Conservation (phyloP, 2,797 vertebrate genomes). For the Numenius phaeopus region DNA sequence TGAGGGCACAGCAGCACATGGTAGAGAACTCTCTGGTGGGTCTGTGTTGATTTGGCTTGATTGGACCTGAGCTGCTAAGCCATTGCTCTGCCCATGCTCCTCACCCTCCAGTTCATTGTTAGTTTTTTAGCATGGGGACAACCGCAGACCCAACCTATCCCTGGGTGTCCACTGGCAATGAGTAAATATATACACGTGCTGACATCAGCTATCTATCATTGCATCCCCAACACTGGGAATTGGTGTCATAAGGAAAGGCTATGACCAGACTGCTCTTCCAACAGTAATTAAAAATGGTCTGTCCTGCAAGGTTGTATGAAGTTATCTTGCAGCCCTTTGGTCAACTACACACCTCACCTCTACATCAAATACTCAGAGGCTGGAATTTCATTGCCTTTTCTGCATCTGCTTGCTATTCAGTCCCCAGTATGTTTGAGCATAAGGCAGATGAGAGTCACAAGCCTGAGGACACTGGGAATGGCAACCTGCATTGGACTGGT, state of each 20-base stretch:
- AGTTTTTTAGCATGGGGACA: neutral
- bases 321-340: neutral
- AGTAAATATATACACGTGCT: neutral
- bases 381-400: neutral
- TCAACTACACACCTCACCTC: neutral
- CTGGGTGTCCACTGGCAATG: neutral
- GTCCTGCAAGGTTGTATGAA: neutral
- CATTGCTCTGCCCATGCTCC: neutral
- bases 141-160: neutral
- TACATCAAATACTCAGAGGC: neutral
- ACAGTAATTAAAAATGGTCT: neutral
- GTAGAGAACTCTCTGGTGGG: neutral
- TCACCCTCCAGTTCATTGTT: neutral
- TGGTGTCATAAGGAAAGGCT: neutral
- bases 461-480: neutral
- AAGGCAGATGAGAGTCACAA: neutral
- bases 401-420: neutral
- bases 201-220: neutral
- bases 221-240: accelerated
- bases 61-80: neutral
- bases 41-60: neutral
- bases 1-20: neutral
- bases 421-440: neutral
- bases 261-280: neutral
- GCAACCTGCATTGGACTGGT: neutral